These are phyloP conservation scores for Tuta absoluta DNA, from an alignment of 2,888 invertebrate genomes.

Conservation along the genomic window DNA sequence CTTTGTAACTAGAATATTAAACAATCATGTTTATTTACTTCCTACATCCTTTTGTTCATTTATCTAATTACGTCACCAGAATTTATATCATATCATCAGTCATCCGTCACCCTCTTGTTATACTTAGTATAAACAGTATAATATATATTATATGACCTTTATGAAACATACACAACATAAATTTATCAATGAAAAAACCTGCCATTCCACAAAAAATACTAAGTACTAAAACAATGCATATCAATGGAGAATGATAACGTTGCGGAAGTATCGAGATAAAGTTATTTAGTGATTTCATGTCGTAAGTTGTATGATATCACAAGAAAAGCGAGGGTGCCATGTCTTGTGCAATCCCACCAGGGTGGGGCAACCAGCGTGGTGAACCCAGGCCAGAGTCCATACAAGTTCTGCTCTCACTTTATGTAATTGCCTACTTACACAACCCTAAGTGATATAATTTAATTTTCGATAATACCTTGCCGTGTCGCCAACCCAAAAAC, in stretches of 20 bases:
- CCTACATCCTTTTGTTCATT: neutral
- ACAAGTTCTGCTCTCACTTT: conserved; percentile 48
- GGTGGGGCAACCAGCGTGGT: conserved; percentile 16
- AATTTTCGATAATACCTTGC: conserved; percentile 43
- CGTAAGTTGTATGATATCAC: neutral
- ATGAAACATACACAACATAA: too few species aligned
- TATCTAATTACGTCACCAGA: neutral
- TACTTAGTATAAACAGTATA: too few species aligned
- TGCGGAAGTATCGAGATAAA: neutral
- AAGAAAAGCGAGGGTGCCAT: conserved; percentile 8
- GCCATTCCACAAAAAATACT: neutral
- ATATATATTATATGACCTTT: too few species aligned
- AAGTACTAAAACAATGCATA: neutral
- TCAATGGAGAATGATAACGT: neutral
- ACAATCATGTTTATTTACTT: neutral
- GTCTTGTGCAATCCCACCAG: conserved; percentile 1
- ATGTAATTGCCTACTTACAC: conserved; percentile 51
- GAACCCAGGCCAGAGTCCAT: conserved; percentile 32
- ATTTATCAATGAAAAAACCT: conserved; percentile 1
- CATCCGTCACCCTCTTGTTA: too few species aligned
- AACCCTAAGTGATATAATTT: conserved; percentile 54
- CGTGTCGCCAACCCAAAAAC: conserved; percentile 31
- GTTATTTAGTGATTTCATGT: neutral
- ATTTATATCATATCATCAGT: too few species aligned
- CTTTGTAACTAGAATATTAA: neutral